Conservation (phyloP, 2,888 invertebrate genomes). For the Tipula lateralis region DNA sequence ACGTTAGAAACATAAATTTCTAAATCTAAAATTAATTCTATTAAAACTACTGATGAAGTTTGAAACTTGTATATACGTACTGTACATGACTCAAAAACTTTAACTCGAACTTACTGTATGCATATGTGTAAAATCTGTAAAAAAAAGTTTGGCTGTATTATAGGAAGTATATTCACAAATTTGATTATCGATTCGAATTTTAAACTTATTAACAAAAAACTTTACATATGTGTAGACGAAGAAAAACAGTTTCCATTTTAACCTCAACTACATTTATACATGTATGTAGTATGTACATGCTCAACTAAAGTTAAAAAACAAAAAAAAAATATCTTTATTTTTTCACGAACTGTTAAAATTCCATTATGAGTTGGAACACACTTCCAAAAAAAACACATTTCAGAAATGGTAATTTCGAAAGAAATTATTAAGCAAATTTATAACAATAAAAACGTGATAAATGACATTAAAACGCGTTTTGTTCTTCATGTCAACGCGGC, state of each 20-base stretch:
- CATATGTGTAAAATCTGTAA: background rate
- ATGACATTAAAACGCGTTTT: constrained; percentile 11
- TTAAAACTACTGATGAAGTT: constrained; percentile 15
- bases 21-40: constrained; percentile 15
- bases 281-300: no score
- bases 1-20: background rate
- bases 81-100: background rate
- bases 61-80: background rate
- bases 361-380: background rate
- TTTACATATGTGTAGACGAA: background rate
- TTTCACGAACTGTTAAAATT: constrained; percentile 11
- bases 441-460: constrained; percentile 24
- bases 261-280: background rate
- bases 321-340: background rate
- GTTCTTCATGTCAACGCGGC: background rate
- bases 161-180: background rate
- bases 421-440: background rate
- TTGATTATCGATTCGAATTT: constrained; percentile 11
- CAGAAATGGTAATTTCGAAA: background rate
- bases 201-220: background rate
- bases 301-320: background rate
- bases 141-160: background rate
- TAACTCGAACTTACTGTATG: background rate
- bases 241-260: background rate
- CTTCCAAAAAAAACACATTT: background rate